Conservation (phyloP, 1,140 invertebrate species). For the Tetramorium parvispinum region DNA sequence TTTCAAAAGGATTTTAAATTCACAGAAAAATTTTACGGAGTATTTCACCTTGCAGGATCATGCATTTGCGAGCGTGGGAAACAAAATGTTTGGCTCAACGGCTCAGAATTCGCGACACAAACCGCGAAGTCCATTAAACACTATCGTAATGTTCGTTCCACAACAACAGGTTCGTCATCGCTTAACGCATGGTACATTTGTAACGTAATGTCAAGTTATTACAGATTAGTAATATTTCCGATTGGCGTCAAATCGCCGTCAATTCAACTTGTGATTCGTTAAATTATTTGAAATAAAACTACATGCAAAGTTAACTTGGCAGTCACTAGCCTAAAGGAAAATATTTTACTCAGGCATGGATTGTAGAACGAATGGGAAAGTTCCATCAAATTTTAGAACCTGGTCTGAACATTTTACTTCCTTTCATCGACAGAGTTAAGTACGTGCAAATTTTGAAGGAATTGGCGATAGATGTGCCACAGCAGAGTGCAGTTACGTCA, state of each 20-base stretch:
- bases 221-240: background rate
- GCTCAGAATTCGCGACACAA: conserved; percentile 85
- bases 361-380: conserved; percentile 99
- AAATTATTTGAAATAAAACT: conserved; percentile 39
- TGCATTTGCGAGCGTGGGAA: conserved; percentile 64
- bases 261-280: background rate
- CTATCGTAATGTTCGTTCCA: conserved; percentile 98
- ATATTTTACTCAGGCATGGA: conserved; percentile 92
- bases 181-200: background rate
- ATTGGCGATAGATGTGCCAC: conserved; percentile 99
- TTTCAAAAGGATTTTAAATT: background rate
- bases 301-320: conserved; percentile 2
- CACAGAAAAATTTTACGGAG: background rate
- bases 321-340: conserved; percentile 15
- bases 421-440: conserved; percentile 96
- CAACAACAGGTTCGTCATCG: conserved; percentile 94
- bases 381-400: conserved; percentile 97
- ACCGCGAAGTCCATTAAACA: conserved; percentile 94
- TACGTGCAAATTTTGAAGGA: conserved; percentile 99
- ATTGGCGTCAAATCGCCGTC: background rate
- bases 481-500: conserved; percentile 98
- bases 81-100: conserved; percentile 62
- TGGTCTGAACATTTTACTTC: conserved; percentile 97
- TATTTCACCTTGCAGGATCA: conserved; percentile 52
- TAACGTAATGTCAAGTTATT: background rate